Conservation (phyloP, 2,797 vertebrate species). For the Falco peregrinus region DNA sequence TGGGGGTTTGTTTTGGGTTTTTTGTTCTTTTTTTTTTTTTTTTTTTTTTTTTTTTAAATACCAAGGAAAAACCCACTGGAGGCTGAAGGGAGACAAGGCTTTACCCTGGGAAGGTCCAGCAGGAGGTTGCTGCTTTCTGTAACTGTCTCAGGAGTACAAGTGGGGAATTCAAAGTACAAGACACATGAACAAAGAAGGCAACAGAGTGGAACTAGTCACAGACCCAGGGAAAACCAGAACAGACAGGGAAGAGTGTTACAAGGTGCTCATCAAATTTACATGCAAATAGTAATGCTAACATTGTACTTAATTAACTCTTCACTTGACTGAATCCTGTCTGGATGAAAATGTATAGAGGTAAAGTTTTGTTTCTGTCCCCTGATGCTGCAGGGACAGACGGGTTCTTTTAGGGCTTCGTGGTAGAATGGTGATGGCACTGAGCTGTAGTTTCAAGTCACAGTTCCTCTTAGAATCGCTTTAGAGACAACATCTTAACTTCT, state of each 20-base stretch:
- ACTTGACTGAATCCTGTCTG: not conserved
- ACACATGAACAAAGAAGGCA: constrained; percentile 45
- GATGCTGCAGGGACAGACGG: too few species aligned
- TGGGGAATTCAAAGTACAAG: constrained; percentile 30
- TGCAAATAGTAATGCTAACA: constrained; percentile 25
- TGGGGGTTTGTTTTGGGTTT: not conserved
- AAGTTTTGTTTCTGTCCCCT: not conserved
- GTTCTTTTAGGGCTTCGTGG: too few species aligned
- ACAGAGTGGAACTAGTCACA: constrained; percentile 41
- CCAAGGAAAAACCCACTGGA: not conserved
- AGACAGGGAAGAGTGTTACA: constrained; percentile 6
- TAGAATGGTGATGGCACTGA: too few species aligned
- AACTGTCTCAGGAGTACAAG: constrained; percentile 21
- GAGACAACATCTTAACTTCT: not conserved
- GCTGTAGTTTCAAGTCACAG: not conserved
- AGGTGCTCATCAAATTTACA: constrained; percentile 42
- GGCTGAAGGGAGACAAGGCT: not conserved
- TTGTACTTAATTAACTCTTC: not conserved
- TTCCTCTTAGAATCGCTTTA: not conserved
- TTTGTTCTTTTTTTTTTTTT: too few species aligned
- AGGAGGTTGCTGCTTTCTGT: constrained; percentile 13
- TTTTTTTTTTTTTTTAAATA: not conserved
- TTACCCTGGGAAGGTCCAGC: constrained; percentile 15
- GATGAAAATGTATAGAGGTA: not conserved
- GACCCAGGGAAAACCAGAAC: constrained; percentile 25